Percentiles rank a stretch among this genome's conserved stretches.
Conservation (phyloP, 2,113 vertebrate species). For the Bagarius yarrelli region DNA sequence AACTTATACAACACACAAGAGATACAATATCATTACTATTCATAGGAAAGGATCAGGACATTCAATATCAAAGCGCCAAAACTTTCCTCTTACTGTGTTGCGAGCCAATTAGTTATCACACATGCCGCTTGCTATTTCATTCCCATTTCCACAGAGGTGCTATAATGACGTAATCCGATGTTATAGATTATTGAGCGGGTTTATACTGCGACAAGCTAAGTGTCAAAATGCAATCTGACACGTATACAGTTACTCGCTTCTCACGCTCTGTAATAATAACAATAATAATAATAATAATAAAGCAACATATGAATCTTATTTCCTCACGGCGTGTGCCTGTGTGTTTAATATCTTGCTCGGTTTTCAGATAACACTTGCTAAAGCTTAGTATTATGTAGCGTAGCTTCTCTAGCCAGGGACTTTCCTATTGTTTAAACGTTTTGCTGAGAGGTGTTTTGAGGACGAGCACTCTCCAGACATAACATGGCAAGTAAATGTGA, state of each 20-base stretch:
- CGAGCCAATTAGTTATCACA: conserved; percentile 31
- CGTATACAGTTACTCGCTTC: conserved; percentile 2
- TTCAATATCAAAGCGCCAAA: too few species aligned
- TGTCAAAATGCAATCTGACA: conserved; percentile 2
- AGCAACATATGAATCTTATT: conserved; percentile 23
- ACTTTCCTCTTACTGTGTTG: conserved; percentile 11
- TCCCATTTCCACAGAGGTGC: conserved; percentile 36
- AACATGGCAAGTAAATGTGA: not conserved
- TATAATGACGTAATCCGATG: conserved; percentile 42
- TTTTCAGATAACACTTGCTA: conserved; percentile 17
- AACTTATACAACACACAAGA: not conserved
- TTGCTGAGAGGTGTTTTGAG: not conserved
- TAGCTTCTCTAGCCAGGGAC: not conserved
- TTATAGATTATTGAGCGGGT: not conserved
- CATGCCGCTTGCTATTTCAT: conserved; percentile 32
- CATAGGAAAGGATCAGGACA: not conserved
- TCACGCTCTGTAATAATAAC: conserved; percentile 13
- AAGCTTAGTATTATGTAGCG: not conserved
- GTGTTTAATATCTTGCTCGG: conserved; percentile 11
- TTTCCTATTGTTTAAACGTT: not conserved
- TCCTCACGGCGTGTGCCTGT: not conserved
- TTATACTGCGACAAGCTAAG: not conserved
- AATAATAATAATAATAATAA: conserved; percentile 9
- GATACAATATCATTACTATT: not conserved
- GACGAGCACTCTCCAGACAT: not conserved